phyloP scores from a whole-genome alignment of 2,797 vertebrate species.

The Forpus xanthops region DNA sequence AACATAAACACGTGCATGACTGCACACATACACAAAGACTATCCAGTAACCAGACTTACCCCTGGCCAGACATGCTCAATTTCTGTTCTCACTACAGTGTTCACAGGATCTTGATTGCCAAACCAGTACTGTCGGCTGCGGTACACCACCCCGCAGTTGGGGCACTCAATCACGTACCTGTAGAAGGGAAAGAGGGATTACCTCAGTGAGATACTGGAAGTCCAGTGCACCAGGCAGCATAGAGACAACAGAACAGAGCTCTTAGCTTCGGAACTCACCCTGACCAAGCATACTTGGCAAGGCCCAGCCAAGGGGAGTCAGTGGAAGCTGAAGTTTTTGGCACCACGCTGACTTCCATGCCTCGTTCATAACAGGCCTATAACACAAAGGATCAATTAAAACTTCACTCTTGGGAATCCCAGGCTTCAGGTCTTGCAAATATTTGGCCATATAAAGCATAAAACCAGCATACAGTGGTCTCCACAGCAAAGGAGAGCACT shows the following conservation, averaged over 20 bases:
- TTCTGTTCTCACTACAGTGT: constrained; percentile 96
- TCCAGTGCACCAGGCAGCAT: background rate
- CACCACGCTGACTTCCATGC: constrained; percentile 95
- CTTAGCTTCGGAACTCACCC: constrained; percentile 83
- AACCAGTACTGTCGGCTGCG: constrained; percentile 98
- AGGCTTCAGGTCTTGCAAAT: background rate
- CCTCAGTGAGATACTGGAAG: background rate
- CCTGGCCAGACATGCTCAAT: constrained; percentile 98
- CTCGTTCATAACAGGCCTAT: constrained; percentile 94
- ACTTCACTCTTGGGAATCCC: background rate
- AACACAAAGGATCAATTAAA: constrained; percentile 30
- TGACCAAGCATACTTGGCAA: constrained; percentile 98
- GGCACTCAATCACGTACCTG: constrained; percentile 97
- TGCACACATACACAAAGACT: background rate
- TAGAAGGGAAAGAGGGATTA: background rate
- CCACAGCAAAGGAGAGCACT: background rate
- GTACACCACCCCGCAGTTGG: constrained; percentile 95
- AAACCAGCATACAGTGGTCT: background rate
- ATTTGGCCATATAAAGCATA: background rate
- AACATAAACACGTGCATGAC: background rate
- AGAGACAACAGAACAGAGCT: background rate
- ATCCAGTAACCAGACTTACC: constrained; percentile 76
- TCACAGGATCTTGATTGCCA: constrained; percentile 97
- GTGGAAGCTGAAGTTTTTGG: constrained; percentile 98
- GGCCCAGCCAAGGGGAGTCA: constrained; percentile 97